Conservation (phyloP, 2,888 invertebrate genomes). For the Cheilosia soror region DNA sequence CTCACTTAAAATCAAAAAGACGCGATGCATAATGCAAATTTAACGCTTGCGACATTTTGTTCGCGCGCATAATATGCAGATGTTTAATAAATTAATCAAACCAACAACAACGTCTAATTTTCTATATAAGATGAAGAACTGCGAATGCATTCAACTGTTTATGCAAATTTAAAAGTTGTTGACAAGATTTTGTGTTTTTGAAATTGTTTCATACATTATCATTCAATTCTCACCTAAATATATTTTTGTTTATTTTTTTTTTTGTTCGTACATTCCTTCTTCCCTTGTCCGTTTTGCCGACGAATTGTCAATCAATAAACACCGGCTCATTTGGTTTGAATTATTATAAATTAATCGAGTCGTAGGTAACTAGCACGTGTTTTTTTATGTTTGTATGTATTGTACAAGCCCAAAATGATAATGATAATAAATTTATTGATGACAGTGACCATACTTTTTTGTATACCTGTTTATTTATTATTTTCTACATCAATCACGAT, state of each 20-base stretch:
- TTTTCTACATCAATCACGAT: conserved; percentile 10
- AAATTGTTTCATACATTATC: conserved; percentile 1
- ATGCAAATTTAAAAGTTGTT: conserved; percentile 13
- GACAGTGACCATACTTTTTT: not conserved
- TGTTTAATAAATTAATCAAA: too few relatives aligned
- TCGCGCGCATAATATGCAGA: too few relatives aligned
- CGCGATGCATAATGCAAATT: too few relatives aligned
- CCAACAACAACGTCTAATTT: not conserved
- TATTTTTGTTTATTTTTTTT: not conserved
- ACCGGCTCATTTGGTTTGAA: conserved; percentile 18
- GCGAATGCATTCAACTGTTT: not conserved
- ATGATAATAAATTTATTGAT: conserved; percentile 3
- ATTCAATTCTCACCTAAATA: conserved; percentile 18
- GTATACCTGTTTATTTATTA: not conserved
- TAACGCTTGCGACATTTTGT: too few relatives aligned
- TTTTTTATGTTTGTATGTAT: not conserved
- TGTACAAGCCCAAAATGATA: not conserved
- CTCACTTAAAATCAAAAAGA: too few relatives aligned
- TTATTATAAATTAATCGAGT: conserved; percentile 10
- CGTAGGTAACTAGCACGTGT: conserved; percentile 16
- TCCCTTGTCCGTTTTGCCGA: not conserved
- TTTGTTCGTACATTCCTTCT: not conserved
- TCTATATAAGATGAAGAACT: not conserved
- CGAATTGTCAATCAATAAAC: conserved; percentile 6
- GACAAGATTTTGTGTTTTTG: conserved; percentile 8